Percentiles rank a stretch among this genome's conserved stretches.
phyloP scores from a whole-genome alignment of 1,140 invertebrate genomes.

The silkworm (Bombyx mori) region ASM3026992v2 NC_085127.1:1736501-1737000 shows the following conservation, averaged over 20 bases:
- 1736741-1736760: too few species aligned
- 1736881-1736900: background rate
- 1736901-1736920: background rate
- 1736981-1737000: slow-evolving; percentile 31
- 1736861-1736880: background rate
- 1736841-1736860: too few species aligned
- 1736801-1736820: too few species aligned
- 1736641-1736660: slow-evolving; percentile 33
- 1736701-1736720: slow-evolving; percentile 40
- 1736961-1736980: slow-evolving; percentile 41
- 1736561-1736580: slow-evolving; percentile 33
- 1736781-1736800: too few species aligned
- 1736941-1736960: slow-evolving; percentile 44
- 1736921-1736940: slow-evolving; percentile 36
- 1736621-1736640: slow-evolving; percentile 48
- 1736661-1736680: slow-evolving; percentile 22
- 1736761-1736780: too few species aligned
- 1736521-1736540: slow-evolving; percentile 37
- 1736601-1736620: slow-evolving; percentile 37
- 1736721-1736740: slow-evolving; percentile 27
- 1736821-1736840: too few species aligned
- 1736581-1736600: slow-evolving; percentile 44
- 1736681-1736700: slow-evolving; percentile 24
- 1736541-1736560: slow-evolving; percentile 26
- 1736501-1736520: slow-evolving; percentile 43